Conservation (phyloP, 1,140 invertebrate genomes). For the Neuroterus valhalla region DNA sequence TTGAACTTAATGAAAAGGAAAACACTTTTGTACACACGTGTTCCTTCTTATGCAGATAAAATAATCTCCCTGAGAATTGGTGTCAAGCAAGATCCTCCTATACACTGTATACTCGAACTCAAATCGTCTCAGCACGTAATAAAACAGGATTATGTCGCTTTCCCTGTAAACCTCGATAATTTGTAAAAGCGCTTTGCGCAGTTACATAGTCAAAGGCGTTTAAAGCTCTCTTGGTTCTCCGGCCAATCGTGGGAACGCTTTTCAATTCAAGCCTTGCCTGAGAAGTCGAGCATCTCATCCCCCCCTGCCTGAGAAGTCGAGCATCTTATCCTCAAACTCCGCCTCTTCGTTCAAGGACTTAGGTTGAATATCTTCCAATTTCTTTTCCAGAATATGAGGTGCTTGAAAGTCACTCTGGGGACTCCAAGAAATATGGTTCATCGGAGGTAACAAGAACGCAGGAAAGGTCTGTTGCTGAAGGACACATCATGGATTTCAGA, state of each 20-base stretch:
- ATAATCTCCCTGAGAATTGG: neutral
- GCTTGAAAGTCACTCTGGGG: constrained; percentile 56
- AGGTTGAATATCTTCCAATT: constrained; percentile 5
- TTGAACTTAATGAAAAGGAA: neutral
- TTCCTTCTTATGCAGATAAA: neutral
- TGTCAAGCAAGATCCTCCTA: neutral
- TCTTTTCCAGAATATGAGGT: constrained; percentile 27
- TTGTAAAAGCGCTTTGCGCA: constrained; percentile 8
- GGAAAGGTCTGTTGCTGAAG: constrained; percentile 55
- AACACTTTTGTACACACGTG: neutral
- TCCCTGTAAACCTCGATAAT: neutral
- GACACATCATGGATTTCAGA: constrained; percentile 56
- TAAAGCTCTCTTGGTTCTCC: constrained; percentile 8
- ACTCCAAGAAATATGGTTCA: constrained; percentile 54
- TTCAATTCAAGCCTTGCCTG: neutral
- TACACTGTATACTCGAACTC: neutral
- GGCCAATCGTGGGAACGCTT: neutral
- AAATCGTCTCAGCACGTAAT: constrained; percentile 6
- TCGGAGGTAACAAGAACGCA: constrained; percentile 54
- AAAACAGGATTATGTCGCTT: constrained; percentile 6
- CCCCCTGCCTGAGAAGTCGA: neutral
- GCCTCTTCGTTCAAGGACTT: neutral
- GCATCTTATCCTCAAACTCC: neutral
- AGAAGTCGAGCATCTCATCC: neutral
- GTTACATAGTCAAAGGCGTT: neutral